Percentiles rank a stretch among this genome's conserved stretches.
Conservation (phyloP, 2,113 vertebrate species). For the Microtus ochrogaster region DNA sequence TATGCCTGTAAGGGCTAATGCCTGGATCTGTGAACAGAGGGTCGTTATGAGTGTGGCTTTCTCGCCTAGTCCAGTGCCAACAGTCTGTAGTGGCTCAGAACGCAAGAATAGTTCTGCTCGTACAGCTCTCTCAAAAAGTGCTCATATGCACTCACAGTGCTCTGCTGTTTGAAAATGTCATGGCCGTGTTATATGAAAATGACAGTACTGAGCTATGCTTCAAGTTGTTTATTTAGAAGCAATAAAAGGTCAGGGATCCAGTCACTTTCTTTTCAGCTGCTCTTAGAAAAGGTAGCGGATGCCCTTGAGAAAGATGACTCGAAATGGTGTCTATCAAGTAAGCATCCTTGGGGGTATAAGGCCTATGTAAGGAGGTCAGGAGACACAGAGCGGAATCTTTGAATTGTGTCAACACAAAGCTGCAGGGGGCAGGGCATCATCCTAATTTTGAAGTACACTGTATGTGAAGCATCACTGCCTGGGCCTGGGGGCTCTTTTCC, state of each 20-base stretch:
- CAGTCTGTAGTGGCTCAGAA: neutral
- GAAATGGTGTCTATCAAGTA: neutral
- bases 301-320: constrained; percentile 6
- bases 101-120: neutral
- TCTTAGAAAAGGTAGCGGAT: constrained; percentile 23
- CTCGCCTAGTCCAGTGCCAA: neutral
- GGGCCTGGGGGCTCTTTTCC: neutral
- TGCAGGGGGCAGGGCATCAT: neutral
- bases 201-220: constrained; percentile 47
- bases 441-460: neutral
- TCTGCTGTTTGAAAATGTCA: constrained; percentile 61
- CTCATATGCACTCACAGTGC: constrained; percentile 17
- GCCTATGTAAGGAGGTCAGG: neutral
- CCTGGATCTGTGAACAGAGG: neutral
- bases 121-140: constrained; percentile 15
- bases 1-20: neutral
- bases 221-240: constrained; percentile 63
- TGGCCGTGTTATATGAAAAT: constrained; percentile 66
- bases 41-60: neutral
- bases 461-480: neutral
- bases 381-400: neutral
- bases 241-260: constrained; percentile 52
- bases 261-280: constrained; percentile 31
- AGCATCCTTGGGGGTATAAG: neutral
- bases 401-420: neutral